Conservation (phyloP, 1,140 invertebrate species). For the Chymomyza costata region DNA sequence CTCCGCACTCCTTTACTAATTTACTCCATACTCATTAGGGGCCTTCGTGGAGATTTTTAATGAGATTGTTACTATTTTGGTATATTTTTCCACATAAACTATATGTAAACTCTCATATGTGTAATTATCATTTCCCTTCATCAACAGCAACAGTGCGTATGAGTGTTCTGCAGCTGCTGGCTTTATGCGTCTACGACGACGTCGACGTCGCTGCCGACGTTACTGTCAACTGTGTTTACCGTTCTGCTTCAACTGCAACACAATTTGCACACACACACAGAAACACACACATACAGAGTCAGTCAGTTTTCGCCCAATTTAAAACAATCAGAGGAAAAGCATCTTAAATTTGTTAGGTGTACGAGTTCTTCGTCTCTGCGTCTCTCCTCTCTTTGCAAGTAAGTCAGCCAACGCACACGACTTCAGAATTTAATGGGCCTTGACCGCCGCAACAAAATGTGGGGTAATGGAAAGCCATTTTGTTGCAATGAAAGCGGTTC, state of each 20-base stretch:
- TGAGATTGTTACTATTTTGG: conserved; percentile 73
- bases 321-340: conserved; percentile 42
- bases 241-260: conserved; percentile 41
- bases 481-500: too few relatives aligned
- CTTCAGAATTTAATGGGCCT: too few relatives aligned
- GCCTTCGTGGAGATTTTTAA: conserved; percentile 48
- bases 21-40: conserved; percentile 44
- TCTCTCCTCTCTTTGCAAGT: too few relatives aligned
- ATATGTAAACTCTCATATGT: too few relatives aligned
- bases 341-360: conserved; percentile 14
- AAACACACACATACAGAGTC: not conserved
- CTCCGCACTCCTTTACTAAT: conserved; percentile 4
- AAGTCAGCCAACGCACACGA: too few relatives aligned
- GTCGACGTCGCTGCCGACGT: not conserved
- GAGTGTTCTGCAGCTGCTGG: conserved; percentile 27
- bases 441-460: too few relatives aligned
- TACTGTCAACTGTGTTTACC: conserved; percentile 20
- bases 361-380: too few relatives aligned
- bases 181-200: not conserved
- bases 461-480: too few relatives aligned
- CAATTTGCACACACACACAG: conserved; percentile 18
- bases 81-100: conserved; percentile 67
- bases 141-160: conserved; percentile 43
- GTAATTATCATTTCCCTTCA: conserved; percentile 66
- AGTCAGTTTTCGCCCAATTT: conserved; percentile 31